Base-by-base conservation (phyloP, 2,113 vertebrate species). In the Myotis davidii region DNA sequence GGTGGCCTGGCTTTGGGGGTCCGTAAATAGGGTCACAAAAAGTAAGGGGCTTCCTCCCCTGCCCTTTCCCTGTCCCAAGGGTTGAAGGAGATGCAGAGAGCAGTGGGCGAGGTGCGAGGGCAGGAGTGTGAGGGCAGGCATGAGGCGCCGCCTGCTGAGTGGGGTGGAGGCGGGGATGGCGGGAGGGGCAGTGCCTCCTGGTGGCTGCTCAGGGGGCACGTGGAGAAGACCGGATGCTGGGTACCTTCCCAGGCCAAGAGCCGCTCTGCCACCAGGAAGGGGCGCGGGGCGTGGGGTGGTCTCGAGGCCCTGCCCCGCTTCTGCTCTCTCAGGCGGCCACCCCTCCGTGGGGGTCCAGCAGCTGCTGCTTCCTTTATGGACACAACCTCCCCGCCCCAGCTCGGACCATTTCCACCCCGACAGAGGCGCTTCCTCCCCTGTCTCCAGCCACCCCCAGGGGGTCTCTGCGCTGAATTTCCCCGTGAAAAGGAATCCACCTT, bases 401-500 rank as follows among this genome's bases (percentile, higher is more conserved):
- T 69, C 32, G n/a, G 85, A 83, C 69, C 79, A 18, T 86, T 54
- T 4, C 83, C 20, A 34, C 77, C 54, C 48, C 32, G 5, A 61
- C 79, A n/a, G 69, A 73, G 84, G 32, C 0, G 0, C 39, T 39
- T 76, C 48, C 85, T 27, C 32, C 20, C 50, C 25, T 13, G 0
- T 0, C 25, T 1, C 25, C 45, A 29, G 32, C 56, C 25, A 12
- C 39, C 70, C 50, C 34, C 65, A 9, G 78, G 72, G 39, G 10
- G 14, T 27, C 54, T 23, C 8, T 6, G 29, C 54, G 87, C 29
- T 13, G 56, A 45, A 96, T 76, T 85, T 42, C 74, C 85, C 72
- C 65, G 61, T 89, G 76, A 90, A 89, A 88, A 93, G 42, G 70
- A 70, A 70, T 79, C 56, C 85, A 0, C 76, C 64, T 94, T 77